Conservation (phyloP, 2,888 invertebrate genomes). For the Phengaris alcon region DNA sequence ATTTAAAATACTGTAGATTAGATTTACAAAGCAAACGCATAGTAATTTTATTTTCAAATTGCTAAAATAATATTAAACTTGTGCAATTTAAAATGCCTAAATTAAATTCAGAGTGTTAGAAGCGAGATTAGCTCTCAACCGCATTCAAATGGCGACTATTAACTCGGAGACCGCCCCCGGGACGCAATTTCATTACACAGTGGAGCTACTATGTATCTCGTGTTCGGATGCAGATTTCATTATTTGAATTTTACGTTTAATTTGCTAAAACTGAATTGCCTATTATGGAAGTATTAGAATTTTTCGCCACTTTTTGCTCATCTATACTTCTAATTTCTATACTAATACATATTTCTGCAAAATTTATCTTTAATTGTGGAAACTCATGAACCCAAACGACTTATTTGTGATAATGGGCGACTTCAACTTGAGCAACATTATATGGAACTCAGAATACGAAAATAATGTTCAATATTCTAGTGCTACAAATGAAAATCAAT, state of each 20-base stretch:
- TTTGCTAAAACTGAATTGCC: background rate
- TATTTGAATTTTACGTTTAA: background rate
- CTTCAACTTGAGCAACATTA: too few relatives aligned
- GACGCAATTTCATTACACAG: conserved; percentile 16
- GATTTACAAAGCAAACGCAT: background rate
- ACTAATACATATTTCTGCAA: too few relatives aligned
- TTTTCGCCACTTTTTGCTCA: background rate
- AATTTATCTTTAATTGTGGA: too few relatives aligned
- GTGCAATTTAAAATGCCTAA: conserved; percentile 8
- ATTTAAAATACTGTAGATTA: background rate
- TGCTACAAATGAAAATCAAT: too few relatives aligned
- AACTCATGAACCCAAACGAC: too few relatives aligned
- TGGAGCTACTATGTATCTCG: background rate
- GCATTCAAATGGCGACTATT: conserved; percentile 23
- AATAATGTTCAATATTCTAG: too few relatives aligned
- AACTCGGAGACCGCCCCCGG: conserved; percentile 9
- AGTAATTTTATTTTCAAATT: background rate
- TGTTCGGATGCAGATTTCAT: conserved; percentile 15
- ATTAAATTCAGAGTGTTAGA: conserved; percentile 15
- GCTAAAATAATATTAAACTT: background rate
- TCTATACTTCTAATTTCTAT: background rate
- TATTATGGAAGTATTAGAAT: background rate
- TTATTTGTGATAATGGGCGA: too few relatives aligned
- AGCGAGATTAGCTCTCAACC: conserved; percentile 22
- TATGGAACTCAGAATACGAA: too few relatives aligned